Percentiles rank a stretch among this genome's conserved stretches.
Conservation (phyloP, 2,113 vertebrate genomes). For the Sturnira hondurensis region DNA sequence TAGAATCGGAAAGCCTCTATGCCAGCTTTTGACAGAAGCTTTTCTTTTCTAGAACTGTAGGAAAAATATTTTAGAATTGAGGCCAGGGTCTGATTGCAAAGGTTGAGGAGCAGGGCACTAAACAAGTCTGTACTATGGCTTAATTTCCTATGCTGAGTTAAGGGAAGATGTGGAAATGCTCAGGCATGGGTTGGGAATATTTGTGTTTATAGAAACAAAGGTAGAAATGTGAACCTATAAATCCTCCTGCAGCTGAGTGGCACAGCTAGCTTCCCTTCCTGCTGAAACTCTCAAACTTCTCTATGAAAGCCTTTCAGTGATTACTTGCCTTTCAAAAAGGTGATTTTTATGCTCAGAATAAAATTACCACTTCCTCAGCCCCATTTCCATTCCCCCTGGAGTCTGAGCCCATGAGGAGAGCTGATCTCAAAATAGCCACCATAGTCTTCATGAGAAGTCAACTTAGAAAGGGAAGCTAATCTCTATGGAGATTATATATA, state of each 20-base stretch:
- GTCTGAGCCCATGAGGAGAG: not conserved
- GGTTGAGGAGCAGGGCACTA: not conserved
- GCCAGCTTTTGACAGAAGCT: not conserved
- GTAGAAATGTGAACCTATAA: no score
- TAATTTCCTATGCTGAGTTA: not conserved
- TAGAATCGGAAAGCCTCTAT: not conserved
- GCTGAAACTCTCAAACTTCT: not conserved
- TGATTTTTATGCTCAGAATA: not conserved
- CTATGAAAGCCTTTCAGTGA: not conserved
- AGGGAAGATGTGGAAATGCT: not conserved
- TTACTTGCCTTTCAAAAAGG: not conserved
- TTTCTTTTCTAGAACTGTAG: not conserved
- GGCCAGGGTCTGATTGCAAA: not conserved
- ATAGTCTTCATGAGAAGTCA: not conserved
- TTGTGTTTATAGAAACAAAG: not conserved
- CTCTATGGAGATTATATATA: not conserved
- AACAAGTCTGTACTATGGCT: not conserved
- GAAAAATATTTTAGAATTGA: not conserved
- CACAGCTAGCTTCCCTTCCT: not conserved
- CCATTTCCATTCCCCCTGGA: not conserved
- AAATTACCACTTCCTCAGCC: rapidly evolving
- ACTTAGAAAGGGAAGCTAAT: not conserved
- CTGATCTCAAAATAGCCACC: not conserved
- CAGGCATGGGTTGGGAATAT: not conserved
- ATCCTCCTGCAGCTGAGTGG: not conserved